A percentile compares a stretch with the other conserved stretches of the same genome.
Evolutionary conservation across 2,888 invertebrate species (phyloP).

Genomic region (Acanthosepion lycidas): DNA sequence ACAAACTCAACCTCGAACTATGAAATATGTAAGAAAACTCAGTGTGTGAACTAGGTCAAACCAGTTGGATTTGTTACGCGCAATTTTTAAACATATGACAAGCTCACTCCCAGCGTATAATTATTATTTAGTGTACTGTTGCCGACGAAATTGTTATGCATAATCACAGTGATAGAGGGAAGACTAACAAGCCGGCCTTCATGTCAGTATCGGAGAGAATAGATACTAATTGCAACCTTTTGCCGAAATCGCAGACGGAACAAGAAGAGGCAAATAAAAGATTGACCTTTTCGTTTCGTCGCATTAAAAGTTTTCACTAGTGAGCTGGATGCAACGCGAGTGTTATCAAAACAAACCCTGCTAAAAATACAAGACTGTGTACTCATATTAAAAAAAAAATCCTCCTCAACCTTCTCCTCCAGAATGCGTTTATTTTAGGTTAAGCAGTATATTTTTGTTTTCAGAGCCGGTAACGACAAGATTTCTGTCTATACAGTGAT

Average conservation of each 20-base stretch:
- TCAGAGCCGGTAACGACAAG: too few species aligned
- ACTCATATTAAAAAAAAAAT: background rate
- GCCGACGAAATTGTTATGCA: background rate
- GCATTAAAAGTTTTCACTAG: background rate
- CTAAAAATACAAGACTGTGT: background rate
- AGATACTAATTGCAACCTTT: background rate
- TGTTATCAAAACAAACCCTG: background rate
- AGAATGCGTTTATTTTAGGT: too few species aligned
- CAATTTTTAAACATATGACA: conserved; percentile 33
- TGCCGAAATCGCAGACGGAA: background rate
- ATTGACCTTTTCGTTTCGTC: background rate
- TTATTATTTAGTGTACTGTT: background rate
- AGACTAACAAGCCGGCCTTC: conserved; percentile 18
- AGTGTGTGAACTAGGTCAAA: conserved; percentile 9
- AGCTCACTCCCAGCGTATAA: background rate
- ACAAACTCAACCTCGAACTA: too few species aligned
- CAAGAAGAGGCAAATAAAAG: background rate
- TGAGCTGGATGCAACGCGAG: background rate
- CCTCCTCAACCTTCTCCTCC: too few species aligned
- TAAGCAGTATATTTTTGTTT: too few species aligned
- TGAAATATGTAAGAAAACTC: background rate
- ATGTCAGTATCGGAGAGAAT: conserved; percentile 33
- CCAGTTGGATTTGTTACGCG: conserved; percentile 2
- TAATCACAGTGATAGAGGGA: conserved; percentile 16
- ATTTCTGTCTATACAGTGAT: too few species aligned